These are phyloP conservation scores for Muschampia plurimacula DNA, from an alignment of 2,888 invertebrate species.

Conservation along the genomic window DNA sequence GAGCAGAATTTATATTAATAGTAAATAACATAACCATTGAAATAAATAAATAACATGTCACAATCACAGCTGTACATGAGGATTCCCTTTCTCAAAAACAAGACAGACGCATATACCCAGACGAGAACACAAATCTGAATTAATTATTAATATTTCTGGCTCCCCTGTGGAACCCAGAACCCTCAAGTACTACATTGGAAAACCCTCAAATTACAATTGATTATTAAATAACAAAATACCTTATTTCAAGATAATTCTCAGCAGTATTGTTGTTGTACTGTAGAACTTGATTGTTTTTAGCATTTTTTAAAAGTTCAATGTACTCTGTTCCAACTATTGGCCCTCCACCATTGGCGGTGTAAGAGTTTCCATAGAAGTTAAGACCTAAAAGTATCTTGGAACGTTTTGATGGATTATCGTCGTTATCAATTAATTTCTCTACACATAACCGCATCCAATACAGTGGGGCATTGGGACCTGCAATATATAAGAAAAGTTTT, in stretches of 20 bases:
- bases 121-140: too few species aligned
- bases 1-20: too few species aligned
- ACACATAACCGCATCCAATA: conserved; percentile 93
- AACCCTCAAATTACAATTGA: too few species aligned
- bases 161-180: too few species aligned
- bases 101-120: too few species aligned
- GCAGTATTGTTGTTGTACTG: conserved; percentile 91
- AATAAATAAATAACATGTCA: too few species aligned
- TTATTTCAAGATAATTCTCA: conserved; percentile 95
- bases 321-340: conserved; percentile 93
- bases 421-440: conserved; percentile 88
- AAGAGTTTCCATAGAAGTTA: conserved; percentile 97
- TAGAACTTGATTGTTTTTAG: conserved; percentile 89
- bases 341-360: conserved; percentile 92
- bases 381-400: conserved; percentile 94
- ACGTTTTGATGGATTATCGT: conserved; percentile 85
- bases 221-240: conserved; percentile 82
- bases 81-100: too few species aligned
- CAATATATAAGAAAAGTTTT: too few species aligned
- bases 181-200: too few species aligned
- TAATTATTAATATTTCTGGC: too few species aligned
- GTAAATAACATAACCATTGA: too few species aligned
- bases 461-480: conserved; percentile 95
- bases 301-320: conserved; percentile 89
- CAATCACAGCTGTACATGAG: too few species aligned